Evolutionary conservation across 2,888 invertebrate genomes (phyloP).

Genomic region (Penaeus monodon): DNA sequence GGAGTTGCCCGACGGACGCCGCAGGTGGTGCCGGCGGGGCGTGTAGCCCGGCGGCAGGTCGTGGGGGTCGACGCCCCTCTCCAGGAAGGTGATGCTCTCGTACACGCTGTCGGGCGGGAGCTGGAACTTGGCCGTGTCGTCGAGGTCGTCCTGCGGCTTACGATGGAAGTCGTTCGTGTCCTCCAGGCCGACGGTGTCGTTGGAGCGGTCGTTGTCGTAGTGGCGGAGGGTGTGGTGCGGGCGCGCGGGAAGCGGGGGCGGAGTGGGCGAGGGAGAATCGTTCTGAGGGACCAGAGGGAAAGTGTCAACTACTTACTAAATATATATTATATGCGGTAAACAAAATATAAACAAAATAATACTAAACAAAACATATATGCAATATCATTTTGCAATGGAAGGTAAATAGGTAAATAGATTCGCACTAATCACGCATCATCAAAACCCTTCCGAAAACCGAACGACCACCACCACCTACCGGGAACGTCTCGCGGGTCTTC

Average conservation of each 20-base stretch:
- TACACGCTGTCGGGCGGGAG: slow-evolving; percentile 63
- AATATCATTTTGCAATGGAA: too few species aligned
- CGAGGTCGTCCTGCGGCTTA: slow-evolving; percentile 6
- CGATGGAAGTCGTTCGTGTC: slow-evolving; percentile 26
- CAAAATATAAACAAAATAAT: too few species aligned
- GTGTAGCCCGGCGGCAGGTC: neutral
- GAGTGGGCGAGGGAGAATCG: slow-evolving; percentile 18
- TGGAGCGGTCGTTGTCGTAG: slow-evolving; percentile 37
- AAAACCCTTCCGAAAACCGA: too few species aligned
- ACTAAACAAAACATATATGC: too few species aligned
- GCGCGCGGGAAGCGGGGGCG: slow-evolving; percentile 39
- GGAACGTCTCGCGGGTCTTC: slow-evolving; percentile 15
- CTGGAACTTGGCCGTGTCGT: slow-evolving; percentile 45
- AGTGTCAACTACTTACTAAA: neutral
- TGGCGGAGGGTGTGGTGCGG: slow-evolving; percentile 18
- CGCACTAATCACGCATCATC: too few species aligned
- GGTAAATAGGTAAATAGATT: too few species aligned
- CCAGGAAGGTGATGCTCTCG: slow-evolving; percentile 48
- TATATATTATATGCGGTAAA: too few species aligned
- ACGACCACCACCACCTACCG: neutral
- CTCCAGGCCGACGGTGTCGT: slow-evolving; percentile 17
- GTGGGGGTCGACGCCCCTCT: neutral
- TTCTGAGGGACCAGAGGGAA: neutral
- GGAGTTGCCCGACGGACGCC: neutral
- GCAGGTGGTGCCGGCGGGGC: neutral